Base-by-base conservation (phyloP, 2,797 vertebrate genomes). In the Coccyzus lansbergi region DNA sequence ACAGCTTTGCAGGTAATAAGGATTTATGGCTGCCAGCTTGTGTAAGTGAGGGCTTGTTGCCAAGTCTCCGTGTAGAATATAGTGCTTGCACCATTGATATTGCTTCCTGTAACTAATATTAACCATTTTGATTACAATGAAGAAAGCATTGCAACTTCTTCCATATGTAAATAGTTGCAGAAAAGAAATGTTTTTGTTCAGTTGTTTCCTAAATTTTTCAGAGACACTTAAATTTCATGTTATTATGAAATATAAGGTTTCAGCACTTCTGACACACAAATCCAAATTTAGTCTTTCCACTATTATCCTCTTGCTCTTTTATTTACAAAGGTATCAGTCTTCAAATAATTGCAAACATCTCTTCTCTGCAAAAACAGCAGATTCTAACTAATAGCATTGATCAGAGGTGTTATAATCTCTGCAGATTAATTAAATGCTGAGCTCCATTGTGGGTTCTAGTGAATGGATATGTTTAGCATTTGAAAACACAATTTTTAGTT, bases 1-100 rank as follows among this genome's bases (percentile, higher is more conserved):
- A 76, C 1, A 0, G 58, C 80, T 96, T 96, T 93, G 77, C 81
- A 88, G 92, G 74, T 94, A 95, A 78, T 79, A 72, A 83, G 88
- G 64, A 83, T 92, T 96, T 92, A 38, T 49, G 78, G 69, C 46
- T 74, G 58, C 51, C 76, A 86, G 78, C 49, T 75, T 71, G 48
- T 85, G 1, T 72, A 76, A 77, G 49, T 64, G 55, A 52, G 79
- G 89, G 55, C 60, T 93, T 56, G 34, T 76, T 93, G 92, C 63
- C 62, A 69, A 55, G 6, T 46, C 44, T 94, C 69, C 46, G 7
- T 63, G 29, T 68, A 33, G 64, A 68, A 52, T 38, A n/a, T 9
- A 46, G 67, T 24, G 49, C 33, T 82, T 95, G 44, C 56, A 72
- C 86, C 34, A 33, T 65, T 85, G 69, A 28, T 33, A 26, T 65